Percentiles rank a stretch among this genome's conserved stretches.
These are phyloP conservation scores for Pandemis corylana DNA, from an alignment of 2,888 invertebrate genomes.

Conservation along the genomic window DNA sequence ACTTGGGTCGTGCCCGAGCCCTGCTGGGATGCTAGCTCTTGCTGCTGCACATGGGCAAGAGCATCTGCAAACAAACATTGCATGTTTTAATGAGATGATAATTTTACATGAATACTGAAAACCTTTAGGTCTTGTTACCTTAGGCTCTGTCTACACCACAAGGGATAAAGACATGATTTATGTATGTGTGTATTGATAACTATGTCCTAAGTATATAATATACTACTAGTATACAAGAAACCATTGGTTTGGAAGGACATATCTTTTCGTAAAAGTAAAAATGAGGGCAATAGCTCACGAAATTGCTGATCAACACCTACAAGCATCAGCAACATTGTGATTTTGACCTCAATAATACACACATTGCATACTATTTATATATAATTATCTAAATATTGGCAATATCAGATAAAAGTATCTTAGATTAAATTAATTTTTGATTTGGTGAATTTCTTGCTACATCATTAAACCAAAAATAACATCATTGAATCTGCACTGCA, in stretches of 20 bases:
- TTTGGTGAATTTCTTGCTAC: not conserved
- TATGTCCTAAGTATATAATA: too few species aligned
- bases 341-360: not conserved
- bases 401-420: not conserved
- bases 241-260: not conserved
- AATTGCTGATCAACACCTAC: not conserved
- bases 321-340: not conserved
- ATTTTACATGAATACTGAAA: too few species aligned
- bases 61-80: slow-evolving; percentile 63
- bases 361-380: not conserved
- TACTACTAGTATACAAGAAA: not conserved
- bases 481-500: too few species aligned
- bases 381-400: too few species aligned
- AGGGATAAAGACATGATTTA: too few species aligned
- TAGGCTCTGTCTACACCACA: too few species aligned
- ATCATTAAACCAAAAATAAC: too few species aligned
- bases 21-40: slow-evolving; percentile 71
- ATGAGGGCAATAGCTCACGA: not conserved
- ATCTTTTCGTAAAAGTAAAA: not conserved
- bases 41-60: slow-evolving; percentile 79
- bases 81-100: not conserved
- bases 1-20: slow-evolving; percentile 64
- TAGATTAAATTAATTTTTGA: not conserved
- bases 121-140: too few species aligned
- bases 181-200: too few species aligned